Evolutionary conservation across 2,113 vertebrate genomes (phyloP).

Genomic region (Cnemophilus loriae): DNA sequence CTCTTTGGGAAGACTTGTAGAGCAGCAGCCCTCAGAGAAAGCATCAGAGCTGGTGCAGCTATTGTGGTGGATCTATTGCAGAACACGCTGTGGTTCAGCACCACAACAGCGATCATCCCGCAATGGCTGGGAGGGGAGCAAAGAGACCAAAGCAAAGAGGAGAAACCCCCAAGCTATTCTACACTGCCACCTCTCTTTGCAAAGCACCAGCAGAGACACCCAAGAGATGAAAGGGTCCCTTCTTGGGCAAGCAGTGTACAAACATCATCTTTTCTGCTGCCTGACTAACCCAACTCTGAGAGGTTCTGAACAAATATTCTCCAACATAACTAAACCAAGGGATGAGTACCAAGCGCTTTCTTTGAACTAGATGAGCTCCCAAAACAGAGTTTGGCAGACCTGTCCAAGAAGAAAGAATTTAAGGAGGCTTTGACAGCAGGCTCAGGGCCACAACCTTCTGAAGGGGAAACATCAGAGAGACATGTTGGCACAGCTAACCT

Average conservation of each 20-base stretch:
- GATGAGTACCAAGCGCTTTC: background rate
- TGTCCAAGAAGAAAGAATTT: background rate
- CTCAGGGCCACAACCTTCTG: background rate
- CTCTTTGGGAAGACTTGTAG: background rate
- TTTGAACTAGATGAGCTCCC: background rate
- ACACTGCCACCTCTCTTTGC: accelerated
- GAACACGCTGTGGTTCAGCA: background rate
- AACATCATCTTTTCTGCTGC: background rate
- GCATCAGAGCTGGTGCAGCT: background rate
- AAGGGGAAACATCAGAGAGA: background rate
- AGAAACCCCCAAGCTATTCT: background rate
- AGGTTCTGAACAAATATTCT: background rate
- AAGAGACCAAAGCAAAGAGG: background rate
- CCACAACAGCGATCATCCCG: background rate
- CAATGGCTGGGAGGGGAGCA: background rate
- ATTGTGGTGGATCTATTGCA: background rate
- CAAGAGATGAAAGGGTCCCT: background rate
- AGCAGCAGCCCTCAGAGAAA: background rate
- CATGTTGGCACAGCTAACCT: background rate
- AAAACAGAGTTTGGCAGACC: background rate
- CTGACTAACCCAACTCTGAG: background rate
- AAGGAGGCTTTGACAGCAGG: accelerated
- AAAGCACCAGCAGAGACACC: background rate
- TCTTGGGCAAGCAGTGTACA: background rate
- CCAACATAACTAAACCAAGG: background rate